Evolutionary conservation across 2,113 vertebrate species (phyloP), one percentile per base, ranked within the genome.

Genomic region (Scalopus aquaticus): DNA sequence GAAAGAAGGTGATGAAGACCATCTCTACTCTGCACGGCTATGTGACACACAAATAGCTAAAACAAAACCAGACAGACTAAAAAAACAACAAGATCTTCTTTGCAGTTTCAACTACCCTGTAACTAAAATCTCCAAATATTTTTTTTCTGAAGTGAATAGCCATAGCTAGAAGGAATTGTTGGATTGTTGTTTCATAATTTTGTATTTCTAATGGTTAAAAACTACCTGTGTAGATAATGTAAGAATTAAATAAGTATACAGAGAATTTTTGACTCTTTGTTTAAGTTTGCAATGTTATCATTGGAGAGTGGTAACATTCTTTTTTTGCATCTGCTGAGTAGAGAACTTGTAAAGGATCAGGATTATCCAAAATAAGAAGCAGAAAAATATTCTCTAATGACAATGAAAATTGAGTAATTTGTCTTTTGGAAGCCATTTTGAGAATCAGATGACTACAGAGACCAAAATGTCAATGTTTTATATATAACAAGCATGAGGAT

Each of bases 381-480:
- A 94, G 65, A 32, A 69, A 93, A 95, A 95, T 44, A 3, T 88
- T 94, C 91, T 74, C 65, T 88, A 92, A 90, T 84, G 91, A 88
- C 56, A 88, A 46, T 44, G 32, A 37, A 60, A 93, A 83, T n/a
- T 20, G 44, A 91, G 58, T 92, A 74, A 97, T 96, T 96, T 97
- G 80, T 96, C 95, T 96, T 79, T 91, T 54, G 72, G 91, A 74
- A 90, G 32, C 62, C 96, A 95, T 96, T 96, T 95, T 95, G 88
- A 94, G 76, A 84, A 49, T 85, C 54, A 82, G n/a, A 93, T 92
- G 95, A 96, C 88, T 60, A 88, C 12, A 88, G 72, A 94, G 17
- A 88, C 42, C 13, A 84, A 95, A 96, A 93, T 88, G 95, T 97
- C 95, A 96, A 93, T 93, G 92, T 16, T 95, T 97, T 94, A 92